Conservation (phyloP, 92 coral and sea anemone species). For the Meandrina meandrites region DNA sequence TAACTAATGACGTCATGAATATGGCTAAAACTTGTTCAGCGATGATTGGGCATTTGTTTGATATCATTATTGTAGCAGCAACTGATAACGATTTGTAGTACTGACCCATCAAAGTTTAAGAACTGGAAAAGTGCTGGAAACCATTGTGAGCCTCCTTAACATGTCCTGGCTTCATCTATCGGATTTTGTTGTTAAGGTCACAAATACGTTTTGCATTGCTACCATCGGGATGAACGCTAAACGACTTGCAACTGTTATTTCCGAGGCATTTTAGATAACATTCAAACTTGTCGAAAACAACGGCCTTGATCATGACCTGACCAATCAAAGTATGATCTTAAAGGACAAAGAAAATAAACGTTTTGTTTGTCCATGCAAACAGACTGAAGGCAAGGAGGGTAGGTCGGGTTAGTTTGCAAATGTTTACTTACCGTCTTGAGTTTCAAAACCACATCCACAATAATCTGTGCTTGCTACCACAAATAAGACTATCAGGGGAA, state of each 20-base stretch:
- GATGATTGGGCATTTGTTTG: no score
- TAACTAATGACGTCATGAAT: no score
- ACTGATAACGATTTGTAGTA: no score
- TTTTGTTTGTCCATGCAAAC: no score
- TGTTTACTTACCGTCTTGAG: not conserved
- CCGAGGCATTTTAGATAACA: not conserved
- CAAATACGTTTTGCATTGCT: not conserved
- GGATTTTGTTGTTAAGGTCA: not conserved
- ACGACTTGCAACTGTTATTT: constrained; percentile 1
- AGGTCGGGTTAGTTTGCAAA: no score
- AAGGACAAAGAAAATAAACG: not conserved
- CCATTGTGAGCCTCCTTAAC: no score
- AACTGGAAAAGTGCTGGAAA: no score
- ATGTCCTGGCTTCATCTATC: not conserved
- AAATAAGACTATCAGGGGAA: not conserved
- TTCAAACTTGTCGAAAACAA: not conserved
- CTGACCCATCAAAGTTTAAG: no score
- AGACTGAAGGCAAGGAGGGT: no score
- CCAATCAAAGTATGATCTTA: not conserved
- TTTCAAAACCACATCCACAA: constrained; percentile 1
- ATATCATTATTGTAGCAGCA: no score
- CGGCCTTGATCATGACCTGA: not conserved
- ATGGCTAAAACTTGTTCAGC: no score
- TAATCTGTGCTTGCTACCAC: not conserved
- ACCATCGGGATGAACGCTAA: not conserved